These are phyloP conservation scores for Tauraco hartlaubi DNA, from an alignment of 2,797 vertebrate species.

Conservation along the genomic window DNA sequence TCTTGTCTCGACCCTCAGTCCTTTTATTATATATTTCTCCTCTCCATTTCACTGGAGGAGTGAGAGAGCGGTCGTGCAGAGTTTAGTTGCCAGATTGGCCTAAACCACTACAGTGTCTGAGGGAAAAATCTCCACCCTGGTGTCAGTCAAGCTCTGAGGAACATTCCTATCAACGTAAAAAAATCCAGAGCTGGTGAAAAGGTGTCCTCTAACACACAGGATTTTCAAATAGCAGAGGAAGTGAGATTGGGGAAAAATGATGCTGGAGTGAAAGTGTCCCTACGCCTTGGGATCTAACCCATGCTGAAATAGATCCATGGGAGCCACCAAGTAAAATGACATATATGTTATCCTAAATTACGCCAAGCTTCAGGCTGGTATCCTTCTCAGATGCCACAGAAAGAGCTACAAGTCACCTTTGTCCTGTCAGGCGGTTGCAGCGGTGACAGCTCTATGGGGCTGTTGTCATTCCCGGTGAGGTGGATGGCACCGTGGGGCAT, in stretches of 20 bases:
- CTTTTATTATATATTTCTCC: too few species aligned
- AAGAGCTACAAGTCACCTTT: background rate
- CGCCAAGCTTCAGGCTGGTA: background rate
- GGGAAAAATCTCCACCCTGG: background rate
- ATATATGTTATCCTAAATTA: background rate
- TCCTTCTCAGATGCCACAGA: background rate
- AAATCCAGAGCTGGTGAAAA: background rate
- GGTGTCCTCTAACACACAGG: background rate
- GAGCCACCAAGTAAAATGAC: background rate
- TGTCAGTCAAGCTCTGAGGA: background rate
- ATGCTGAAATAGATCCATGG: background rate
- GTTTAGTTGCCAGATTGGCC: too few species aligned
- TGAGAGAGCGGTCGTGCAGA: too few species aligned
- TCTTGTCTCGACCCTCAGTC: too few species aligned
- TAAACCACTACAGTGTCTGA: too few species aligned
- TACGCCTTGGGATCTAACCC: background rate
- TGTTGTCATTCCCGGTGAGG: background rate
- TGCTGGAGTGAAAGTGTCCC: too few species aligned
- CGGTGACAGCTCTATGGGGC: background rate
- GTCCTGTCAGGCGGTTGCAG: rapidly evolving
- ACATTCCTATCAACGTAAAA: background rate
- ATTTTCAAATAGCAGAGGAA: background rate
- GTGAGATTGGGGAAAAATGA: rapidly evolving
- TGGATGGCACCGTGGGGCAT: rapidly evolving
- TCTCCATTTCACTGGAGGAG: too few species aligned